Conservation (phyloP, 2,888 invertebrate genomes). For the Tipula lateralis region DNA sequence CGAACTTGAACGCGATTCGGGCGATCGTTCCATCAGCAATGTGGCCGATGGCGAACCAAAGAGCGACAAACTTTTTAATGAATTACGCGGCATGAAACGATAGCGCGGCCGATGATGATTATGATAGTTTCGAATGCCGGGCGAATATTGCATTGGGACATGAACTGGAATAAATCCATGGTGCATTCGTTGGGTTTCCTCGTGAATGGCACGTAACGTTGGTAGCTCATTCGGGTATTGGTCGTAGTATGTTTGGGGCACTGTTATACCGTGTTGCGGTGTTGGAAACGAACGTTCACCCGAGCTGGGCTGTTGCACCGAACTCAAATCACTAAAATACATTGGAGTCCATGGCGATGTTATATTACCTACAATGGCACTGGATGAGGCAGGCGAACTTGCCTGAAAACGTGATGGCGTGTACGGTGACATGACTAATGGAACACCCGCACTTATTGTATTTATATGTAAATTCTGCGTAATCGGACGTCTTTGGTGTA, state of each 20-base stretch:
- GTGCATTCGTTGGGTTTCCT: constrained; percentile 56
- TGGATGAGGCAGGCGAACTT: constrained; percentile 63
- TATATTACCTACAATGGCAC: constrained; percentile 48
- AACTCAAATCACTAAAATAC: constrained; percentile 82
- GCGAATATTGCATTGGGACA: constrained; percentile 55
- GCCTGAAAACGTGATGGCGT: constrained; percentile 56
- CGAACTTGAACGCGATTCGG: constrained; percentile 81
- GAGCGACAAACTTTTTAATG: constrained; percentile 60
- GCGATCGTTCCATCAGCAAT: constrained; percentile 65
- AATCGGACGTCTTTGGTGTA: constrained; percentile 43
- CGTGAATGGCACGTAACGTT: constrained; percentile 65
- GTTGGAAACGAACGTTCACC: constrained; percentile 75
- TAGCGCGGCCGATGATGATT: constrained; percentile 54
- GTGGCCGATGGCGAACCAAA: constrained; percentile 56
- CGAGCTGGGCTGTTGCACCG: constrained; percentile 74
- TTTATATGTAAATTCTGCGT: constrained; percentile 44
- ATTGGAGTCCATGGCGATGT: constrained; percentile 68
- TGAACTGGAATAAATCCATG: constrained; percentile 59
- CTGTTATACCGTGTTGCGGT: constrained; percentile 55
- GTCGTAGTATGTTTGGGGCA: constrained; percentile 54
- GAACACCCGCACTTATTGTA: constrained; percentile 42
- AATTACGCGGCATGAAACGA: constrained; percentile 61
- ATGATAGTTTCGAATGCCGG: constrained; percentile 51
- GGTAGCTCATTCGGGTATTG: constrained; percentile 70
- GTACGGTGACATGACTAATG: constrained; percentile 43